Percentiles rank a stretch among this genome's conserved stretches.
phyloP scores from a whole-genome alignment of 2,888 invertebrate species.

The Brenthis daphne region DNA sequence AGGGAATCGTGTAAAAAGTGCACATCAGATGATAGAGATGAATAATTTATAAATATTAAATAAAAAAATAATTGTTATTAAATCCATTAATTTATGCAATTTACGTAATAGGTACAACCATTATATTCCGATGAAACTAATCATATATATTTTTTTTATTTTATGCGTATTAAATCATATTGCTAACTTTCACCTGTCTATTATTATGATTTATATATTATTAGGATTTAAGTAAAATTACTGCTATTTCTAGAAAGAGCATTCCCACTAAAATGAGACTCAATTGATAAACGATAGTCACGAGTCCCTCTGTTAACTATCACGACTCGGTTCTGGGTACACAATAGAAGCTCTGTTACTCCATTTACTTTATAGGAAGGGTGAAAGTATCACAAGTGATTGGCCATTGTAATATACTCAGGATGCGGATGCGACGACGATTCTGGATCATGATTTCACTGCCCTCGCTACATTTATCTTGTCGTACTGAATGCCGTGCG shows the following conservation, averaged over 20 bases:
- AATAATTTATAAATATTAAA: too few species aligned
- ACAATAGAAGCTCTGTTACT: constrained; percentile 73
- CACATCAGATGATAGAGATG: too few species aligned
- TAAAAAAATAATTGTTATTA: too few species aligned
- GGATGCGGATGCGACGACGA: constrained; percentile 53
- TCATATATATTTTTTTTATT: too few species aligned
- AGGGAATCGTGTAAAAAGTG: too few species aligned
- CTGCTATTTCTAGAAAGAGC: constrained; percentile 63
- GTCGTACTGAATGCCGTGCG: constrained; percentile 72
- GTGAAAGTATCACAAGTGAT: constrained; percentile 75
- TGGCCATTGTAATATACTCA: constrained; percentile 61
- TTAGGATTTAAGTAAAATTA: constrained; percentile 64
- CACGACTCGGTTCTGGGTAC: constrained; percentile 70
- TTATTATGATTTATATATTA: constrained; percentile 42
- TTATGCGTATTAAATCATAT: too few species aligned
- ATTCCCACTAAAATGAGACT: constrained; percentile 71
- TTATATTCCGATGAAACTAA: too few species aligned
- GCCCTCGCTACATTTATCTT: constrained; percentile 63
- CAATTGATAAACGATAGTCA: constrained; percentile 69
- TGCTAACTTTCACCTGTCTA: too few species aligned
- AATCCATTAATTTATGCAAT: too few species aligned
- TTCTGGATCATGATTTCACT: constrained; percentile 73
- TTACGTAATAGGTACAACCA: too few species aligned
- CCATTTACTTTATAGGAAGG: constrained; percentile 69
- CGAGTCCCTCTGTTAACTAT: constrained; percentile 74